Conservation (phyloP, 2,797 vertebrate species). For the Onychomys leucogaster region DNA sequence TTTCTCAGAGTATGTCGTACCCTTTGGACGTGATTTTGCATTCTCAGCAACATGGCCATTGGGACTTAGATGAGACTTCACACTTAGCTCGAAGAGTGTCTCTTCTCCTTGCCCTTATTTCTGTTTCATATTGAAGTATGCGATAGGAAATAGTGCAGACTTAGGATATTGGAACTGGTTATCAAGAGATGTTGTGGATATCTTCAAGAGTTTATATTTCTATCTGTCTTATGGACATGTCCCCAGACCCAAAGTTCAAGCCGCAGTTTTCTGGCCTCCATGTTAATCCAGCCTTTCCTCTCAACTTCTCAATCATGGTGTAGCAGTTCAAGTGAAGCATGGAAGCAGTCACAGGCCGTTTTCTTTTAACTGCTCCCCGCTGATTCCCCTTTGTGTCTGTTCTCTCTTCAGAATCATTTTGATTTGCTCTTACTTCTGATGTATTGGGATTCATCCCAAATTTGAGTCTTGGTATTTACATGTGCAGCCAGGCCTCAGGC, state of each 20-base stretch:
- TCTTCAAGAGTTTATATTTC: constrained; percentile 34
- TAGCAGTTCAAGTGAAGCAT: background rate
- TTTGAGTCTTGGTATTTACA: background rate
- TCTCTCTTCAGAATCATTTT: background rate
- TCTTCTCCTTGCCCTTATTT: background rate
- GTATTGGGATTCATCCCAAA: background rate
- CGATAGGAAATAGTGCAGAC: constrained; percentile 20
- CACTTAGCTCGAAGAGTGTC: background rate
- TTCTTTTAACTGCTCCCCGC: background rate
- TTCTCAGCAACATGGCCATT: background rate
- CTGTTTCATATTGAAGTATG: constrained; percentile 37
- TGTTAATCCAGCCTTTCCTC: background rate
- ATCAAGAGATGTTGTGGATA: background rate
- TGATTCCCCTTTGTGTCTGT: constrained; percentile 19
- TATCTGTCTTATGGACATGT: background rate
- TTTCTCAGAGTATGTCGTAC: constrained; percentile 4
- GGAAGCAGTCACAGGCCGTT: background rate
- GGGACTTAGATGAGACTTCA: background rate
- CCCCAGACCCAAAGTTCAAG: constrained; percentile 5
- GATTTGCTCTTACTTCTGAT: constrained; percentile 20
- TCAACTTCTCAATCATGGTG: background rate
- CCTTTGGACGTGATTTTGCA: background rate
- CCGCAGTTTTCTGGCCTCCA: background rate
- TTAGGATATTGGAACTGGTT: constrained; percentile 11
- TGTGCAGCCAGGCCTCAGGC: background rate